These are phyloP conservation scores for Yponomeuta plumbellus DNA, from an alignment of 2,888 invertebrate species.

Conservation along the genomic window DNA sequence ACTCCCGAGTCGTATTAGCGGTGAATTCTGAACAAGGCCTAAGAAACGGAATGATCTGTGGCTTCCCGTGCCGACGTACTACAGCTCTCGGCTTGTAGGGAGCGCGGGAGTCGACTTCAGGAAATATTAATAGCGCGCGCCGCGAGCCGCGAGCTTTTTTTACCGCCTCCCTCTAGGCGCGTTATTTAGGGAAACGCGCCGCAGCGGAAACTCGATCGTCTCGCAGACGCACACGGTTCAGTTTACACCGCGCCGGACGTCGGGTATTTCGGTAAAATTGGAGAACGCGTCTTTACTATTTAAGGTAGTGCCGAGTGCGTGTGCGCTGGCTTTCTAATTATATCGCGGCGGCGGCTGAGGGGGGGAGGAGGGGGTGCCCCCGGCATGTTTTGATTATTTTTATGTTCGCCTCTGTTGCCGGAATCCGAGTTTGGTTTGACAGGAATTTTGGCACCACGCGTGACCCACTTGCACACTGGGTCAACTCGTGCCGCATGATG, in stretches of 20 bases:
- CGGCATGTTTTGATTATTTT: conserved; percentile 20
- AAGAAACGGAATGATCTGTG: no score
- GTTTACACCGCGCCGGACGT: conserved; percentile 24
- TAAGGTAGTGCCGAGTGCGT: conserved; percentile 58
- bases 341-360: background rate
- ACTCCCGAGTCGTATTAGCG: no score
- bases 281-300: conserved; percentile 71
- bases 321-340: conserved; percentile 38
- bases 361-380: conserved; percentile 20
- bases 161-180: conserved; percentile 12
- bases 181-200: conserved; percentile 16
- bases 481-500: conserved; percentile 20
- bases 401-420: conserved; percentile 17
- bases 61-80: background rate
- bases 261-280: conserved; percentile 54
- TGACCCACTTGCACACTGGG: conserved; percentile 46
- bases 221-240: conserved; percentile 5
- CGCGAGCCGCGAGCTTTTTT: conserved; percentile 16
- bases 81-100: background rate
- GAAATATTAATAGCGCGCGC: conserved; percentile 14
- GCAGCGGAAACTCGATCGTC: conserved; percentile 12
- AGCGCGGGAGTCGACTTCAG: conserved; percentile 10
- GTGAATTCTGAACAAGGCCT: no score
- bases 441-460: conserved; percentile 39
- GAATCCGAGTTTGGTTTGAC: conserved; percentile 6